A percentile compares a stretch with the other conserved stretches of the same genome.
phyloP scores from a whole-genome alignment of 2,113 vertebrate species.

The Phalacrocorax brasilianus region DNA sequence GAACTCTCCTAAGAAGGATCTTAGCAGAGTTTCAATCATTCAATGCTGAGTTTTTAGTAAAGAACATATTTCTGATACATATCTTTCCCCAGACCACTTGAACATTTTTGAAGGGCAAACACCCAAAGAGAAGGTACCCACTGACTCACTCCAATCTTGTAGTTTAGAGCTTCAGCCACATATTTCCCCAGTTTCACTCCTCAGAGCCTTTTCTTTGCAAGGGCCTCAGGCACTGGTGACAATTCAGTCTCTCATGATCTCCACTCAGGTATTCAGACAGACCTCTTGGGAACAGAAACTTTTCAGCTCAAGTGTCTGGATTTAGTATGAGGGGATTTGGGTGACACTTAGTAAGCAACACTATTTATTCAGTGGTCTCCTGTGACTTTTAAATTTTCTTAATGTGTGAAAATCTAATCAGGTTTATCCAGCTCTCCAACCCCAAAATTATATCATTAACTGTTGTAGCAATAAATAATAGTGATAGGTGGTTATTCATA shows the following conservation, averaged over 20 bases:
- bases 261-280: not conserved
- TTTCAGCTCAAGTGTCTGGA: not conserved
- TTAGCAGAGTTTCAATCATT: too few relatives aligned
- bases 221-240: not conserved
- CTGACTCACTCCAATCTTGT: fast-evolving
- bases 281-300: not conserved
- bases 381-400: not conserved
- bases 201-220: not conserved
- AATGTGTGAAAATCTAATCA: not conserved
- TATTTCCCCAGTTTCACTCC: not conserved
- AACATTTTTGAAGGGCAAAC: not conserved
- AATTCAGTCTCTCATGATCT: not conserved
- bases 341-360: not conserved
- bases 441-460: not conserved
- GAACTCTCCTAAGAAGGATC: not conserved
- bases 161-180: not conserved
- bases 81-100: not conserved
- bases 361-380: not conserved
- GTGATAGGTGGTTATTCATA: not conserved
- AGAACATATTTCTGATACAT: not conserved
- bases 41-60: not conserved
- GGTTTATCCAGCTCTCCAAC: not conserved
- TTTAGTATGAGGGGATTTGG: not conserved
- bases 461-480: not conserved
- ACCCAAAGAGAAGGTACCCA: not conserved